phyloP scores from a whole-genome alignment of 30 jellyfish, hydroid and myxozoan species.

The Turritopsis dohrnii region DNA sequence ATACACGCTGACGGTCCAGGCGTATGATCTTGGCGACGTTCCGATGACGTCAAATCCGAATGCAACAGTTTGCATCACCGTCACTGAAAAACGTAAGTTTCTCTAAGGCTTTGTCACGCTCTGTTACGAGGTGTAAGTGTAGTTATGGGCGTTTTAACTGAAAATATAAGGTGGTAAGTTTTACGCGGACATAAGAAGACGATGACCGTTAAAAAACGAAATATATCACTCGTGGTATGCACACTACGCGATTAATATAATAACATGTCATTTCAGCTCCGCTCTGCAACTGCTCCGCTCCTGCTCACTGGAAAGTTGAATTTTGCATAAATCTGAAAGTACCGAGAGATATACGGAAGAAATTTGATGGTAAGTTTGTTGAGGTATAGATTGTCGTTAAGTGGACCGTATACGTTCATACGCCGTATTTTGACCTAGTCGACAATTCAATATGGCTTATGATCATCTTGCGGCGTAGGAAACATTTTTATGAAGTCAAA shows the following conservation, averaged over 20 bases:
- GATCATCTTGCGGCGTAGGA: too few species aligned
- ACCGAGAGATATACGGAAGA: not conserved
- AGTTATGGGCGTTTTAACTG: too few species aligned
- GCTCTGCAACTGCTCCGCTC: not conserved
- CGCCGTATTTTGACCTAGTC: too few species aligned
- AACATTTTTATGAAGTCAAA: too few species aligned
- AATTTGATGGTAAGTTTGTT: not conserved
- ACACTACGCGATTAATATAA: too few species aligned
- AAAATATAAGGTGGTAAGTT: too few species aligned
- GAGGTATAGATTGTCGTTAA: too few species aligned
- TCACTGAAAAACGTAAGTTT: not conserved
- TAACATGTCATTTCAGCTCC: not conserved
- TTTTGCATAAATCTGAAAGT: not conserved
- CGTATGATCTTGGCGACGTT: constrained; percentile 57
- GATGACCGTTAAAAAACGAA: too few species aligned
- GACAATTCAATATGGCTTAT: too few species aligned
- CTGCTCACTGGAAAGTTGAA: not conserved
- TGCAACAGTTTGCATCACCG: not conserved
- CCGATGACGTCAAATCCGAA: not conserved
- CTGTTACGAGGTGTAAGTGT: not conserved
- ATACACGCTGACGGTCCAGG: constrained; percentile 46
- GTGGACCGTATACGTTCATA: too few species aligned
- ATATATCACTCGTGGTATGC: too few species aligned
- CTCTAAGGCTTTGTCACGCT: not conserved
- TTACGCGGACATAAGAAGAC: too few species aligned